Percentiles rank a stretch among this genome's conserved stretches.
These are phyloP conservation scores for Synergus laeviventris DNA, from an alignment of 2,888 invertebrate genomes.

Conservation along the genomic window DNA sequence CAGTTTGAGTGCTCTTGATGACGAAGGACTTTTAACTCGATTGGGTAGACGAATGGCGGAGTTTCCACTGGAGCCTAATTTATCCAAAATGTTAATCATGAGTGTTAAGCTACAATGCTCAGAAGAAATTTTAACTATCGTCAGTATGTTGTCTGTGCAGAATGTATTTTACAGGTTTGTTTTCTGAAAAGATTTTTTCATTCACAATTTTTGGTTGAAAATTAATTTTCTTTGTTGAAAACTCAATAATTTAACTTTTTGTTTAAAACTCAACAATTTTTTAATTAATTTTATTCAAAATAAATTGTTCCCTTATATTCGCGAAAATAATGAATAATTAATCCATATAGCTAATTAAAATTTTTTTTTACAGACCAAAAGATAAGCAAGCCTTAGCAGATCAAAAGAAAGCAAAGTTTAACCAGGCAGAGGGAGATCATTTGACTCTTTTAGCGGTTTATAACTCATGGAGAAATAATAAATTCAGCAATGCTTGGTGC, in stretches of 20 bases:
- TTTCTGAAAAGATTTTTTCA: not conserved
- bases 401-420: conserved; percentile 99
- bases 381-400: conserved; percentile 98
- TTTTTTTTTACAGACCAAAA: conserved; percentile 82
- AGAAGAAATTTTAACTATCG: conserved; percentile 98
- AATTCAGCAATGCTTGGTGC: conserved; percentile 99
- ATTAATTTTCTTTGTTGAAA: too few species aligned
- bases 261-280: too few species aligned
- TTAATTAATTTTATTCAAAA: too few species aligned
- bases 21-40: conserved; percentile 88
- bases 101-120: conserved; percentile 98
- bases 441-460: conserved; percentile 98
- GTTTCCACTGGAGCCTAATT: conserved; percentile 98
- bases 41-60: conserved; percentile 97
- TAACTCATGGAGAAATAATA: conserved; percentile 99
- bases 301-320: too few species aligned
- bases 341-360: not conserved
- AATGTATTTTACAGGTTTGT: conserved; percentile 92
- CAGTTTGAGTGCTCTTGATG: conserved; percentile 96
- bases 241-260: too few species aligned
- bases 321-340: not conserved
- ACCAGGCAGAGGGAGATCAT: conserved; percentile 99
- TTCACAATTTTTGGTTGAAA: too few species aligned
- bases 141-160: conserved; percentile 99
- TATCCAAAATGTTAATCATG: conserved; percentile 99